A percentile compares a stretch with the other conserved stretches of the same genome.
Evolutionary conservation across 2,888 invertebrate genomes (phyloP).

Genomic region (Argynnis bischoffii): DNA sequence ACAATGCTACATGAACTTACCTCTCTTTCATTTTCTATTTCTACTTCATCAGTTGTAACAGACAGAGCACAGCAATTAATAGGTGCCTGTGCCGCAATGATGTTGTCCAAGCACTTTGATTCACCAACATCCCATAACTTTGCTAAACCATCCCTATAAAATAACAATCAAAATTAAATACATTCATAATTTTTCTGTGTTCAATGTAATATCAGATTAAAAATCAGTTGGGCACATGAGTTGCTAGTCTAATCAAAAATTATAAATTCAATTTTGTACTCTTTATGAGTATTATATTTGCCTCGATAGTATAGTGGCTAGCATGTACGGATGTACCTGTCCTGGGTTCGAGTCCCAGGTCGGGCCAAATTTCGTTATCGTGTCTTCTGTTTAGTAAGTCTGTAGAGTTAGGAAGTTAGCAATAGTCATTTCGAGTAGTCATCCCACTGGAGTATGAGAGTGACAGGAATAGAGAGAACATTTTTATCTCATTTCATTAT

Average conservation of each 20-base stretch:
- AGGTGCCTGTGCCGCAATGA: conserved; percentile 75
- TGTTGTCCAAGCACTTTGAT: conserved; percentile 78
- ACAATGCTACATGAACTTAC: conserved; percentile 45
- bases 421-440: no score
- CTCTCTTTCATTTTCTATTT: conserved; percentile 70
- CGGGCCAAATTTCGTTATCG: no score
- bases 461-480: no score
- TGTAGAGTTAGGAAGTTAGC: no score
- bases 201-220: neutral
- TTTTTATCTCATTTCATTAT: no score
- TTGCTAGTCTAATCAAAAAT: neutral
- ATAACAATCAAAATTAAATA: neutral
- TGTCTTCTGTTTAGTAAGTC: no score
- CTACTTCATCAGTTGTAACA: conserved; percentile 54
- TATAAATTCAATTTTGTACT: no score
- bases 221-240: neutral
- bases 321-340: no score
- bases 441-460: no score
- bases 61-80: conserved; percentile 83
- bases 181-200: neutral
- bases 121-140: conserved; percentile 87
- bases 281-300: no score
- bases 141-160: conserved; percentile 84
- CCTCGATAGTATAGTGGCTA: no score
- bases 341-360: no score